Percentiles rank a stretch among this genome's conserved stretches.
These are phyloP conservation scores for Melanostigma gelatinosum DNA, from an alignment of 2,113 vertebrate species.

Conservation along the genomic window DNA sequence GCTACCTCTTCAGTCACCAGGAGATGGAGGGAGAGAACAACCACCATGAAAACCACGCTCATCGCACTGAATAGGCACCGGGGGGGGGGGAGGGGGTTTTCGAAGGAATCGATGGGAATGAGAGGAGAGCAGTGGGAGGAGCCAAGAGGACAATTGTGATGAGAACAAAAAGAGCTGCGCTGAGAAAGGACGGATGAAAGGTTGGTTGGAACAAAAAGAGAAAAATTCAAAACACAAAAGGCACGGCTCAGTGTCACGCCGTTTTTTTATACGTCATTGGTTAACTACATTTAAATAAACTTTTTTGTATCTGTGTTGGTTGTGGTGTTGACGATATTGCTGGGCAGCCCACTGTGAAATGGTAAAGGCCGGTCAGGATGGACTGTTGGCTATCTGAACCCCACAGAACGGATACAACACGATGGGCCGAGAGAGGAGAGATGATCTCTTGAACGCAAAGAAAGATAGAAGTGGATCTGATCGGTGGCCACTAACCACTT, in stretches of 20 bases:
- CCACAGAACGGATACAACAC: neutral
- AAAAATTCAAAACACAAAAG: slow-evolving; percentile 21
- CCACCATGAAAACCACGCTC: slow-evolving; percentile 66
- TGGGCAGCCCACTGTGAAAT: slow-evolving; percentile 45
- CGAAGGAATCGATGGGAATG: neutral
- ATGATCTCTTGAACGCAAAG: slow-evolving; percentile 12
- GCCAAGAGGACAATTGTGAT: slow-evolving; percentile 31
- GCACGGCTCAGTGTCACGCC: slow-evolving; percentile 19
- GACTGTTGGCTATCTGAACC: slow-evolving; percentile 18
- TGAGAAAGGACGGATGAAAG: slow-evolving; percentile 1
- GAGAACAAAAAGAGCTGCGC: slow-evolving; percentile 19
- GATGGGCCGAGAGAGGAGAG: slow-evolving; percentile 10
- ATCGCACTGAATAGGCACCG: slow-evolving; percentile 72
- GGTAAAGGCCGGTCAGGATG: slow-evolving; percentile 19
- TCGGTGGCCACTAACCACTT: neutral
- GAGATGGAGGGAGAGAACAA: slow-evolving; percentile 79
- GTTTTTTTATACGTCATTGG: slow-evolving; percentile 43
- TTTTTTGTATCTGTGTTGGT: slow-evolving; percentile 47
- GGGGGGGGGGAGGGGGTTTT: too few relatives aligned
- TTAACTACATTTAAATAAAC: slow-evolving; percentile 37
- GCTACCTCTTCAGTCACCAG: slow-evolving; percentile 83
- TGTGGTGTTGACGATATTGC: slow-evolving; percentile 53
- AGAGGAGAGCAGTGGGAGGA: neutral
- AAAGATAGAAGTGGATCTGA: slow-evolving; percentile 1
- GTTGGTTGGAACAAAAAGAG: slow-evolving; percentile 17